A percentile compares a stretch with the other conserved stretches of the same genome.
phyloP scores from a whole-genome alignment of 2,113 vertebrate genomes.

The Gobius niger region DNA sequence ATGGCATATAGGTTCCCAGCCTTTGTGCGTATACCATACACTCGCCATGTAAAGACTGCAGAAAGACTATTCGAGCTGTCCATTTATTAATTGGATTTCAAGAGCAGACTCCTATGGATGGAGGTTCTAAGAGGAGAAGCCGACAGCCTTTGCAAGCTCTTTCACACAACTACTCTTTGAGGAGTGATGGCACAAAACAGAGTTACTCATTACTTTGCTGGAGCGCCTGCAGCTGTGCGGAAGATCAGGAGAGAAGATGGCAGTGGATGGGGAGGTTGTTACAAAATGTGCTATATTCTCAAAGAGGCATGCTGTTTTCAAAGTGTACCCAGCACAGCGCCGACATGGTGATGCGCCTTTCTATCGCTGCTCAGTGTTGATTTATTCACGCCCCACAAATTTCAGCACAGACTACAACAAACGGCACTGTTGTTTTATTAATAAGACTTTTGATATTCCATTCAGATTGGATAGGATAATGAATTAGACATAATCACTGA shows the following conservation, averaged over 20 bases:
- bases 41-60: slow-evolving; percentile 57
- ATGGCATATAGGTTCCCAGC: slow-evolving; percentile 43
- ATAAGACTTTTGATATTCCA: slow-evolving; percentile 25
- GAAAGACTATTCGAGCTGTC: slow-evolving; percentile 72
- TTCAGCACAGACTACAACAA: slow-evolving; percentile 13
- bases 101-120: slow-evolving; percentile 54
- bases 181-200: slow-evolving; percentile 27
- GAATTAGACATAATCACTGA: slow-evolving; percentile 38
- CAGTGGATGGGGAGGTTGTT: not conserved
- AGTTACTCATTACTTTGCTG: slow-evolving; percentile 20
- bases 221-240: slow-evolving; percentile 30
- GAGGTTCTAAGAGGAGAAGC: slow-evolving; percentile 49
- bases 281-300: not conserved
- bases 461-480: slow-evolving; percentile 45
- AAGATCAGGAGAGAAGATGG: slow-evolving; percentile 28
- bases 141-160: slow-evolving; percentile 38
- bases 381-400: slow-evolving; percentile 14
- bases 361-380: slow-evolving; percentile 9
- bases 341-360: not conserved
- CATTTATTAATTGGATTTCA: slow-evolving; percentile 78
- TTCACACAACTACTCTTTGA: slow-evolving; percentile 32
- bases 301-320: not conserved
- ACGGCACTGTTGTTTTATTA: slow-evolving; percentile 36
- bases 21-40: slow-evolving; percentile 32
- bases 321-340: not conserved